Evolutionary conservation across 2,113 vertebrate genomes (phyloP).

Genomic region (Myiozetetes cayanensis): DNA sequence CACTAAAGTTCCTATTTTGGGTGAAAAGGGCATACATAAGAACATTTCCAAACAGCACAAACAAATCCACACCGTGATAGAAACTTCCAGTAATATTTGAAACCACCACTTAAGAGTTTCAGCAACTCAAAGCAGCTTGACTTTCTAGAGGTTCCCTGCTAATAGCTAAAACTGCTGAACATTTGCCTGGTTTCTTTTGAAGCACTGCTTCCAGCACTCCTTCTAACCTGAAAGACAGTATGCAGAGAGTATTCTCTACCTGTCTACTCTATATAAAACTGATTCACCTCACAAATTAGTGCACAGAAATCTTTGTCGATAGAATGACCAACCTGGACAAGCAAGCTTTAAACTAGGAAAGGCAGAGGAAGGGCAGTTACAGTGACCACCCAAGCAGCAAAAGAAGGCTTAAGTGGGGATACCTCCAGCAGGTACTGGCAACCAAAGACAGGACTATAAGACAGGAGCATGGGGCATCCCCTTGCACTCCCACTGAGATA

Average conservation of each 20-base stretch:
- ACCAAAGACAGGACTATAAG: background rate
- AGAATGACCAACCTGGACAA: background rate
- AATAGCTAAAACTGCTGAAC: background rate
- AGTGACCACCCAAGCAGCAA: background rate
- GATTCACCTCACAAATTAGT: background rate
- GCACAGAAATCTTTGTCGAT: background rate
- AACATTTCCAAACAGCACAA: background rate
- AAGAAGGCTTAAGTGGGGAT: background rate
- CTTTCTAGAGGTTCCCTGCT: background rate
- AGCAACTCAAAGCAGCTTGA: background rate
- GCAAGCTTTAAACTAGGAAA: background rate
- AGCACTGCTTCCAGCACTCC: background rate
- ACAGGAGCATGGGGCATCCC: background rate
- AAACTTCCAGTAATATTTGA: background rate
- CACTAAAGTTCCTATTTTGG: background rate
- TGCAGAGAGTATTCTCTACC: background rate
- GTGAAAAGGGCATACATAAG: background rate
- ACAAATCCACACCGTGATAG: background rate
- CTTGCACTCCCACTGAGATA: background rate
- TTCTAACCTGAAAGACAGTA: background rate
- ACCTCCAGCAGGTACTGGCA: background rate
- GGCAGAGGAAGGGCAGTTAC: background rate
- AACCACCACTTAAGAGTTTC: background rate
- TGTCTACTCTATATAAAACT: background rate
- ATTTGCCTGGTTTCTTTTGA: background rate